These are phyloP conservation scores for Lycophotia porphyrea DNA, from an alignment of 2,888 invertebrate genomes.

Conservation along the genomic window DNA sequence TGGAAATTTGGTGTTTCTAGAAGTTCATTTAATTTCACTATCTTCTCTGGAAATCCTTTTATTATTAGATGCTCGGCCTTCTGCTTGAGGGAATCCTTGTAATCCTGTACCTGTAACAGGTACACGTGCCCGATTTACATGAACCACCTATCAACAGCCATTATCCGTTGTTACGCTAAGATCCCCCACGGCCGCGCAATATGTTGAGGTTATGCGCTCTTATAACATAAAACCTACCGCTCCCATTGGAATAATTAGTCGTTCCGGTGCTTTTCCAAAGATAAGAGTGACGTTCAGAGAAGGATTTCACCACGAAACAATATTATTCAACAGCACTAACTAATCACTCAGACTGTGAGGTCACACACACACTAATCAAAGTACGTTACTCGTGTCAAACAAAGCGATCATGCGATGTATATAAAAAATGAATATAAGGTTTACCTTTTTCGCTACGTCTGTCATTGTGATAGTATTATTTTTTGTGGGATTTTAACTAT, in stretches of 20 bases:
- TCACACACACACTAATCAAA: constrained; percentile 79
- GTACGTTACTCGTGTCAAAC: constrained; percentile 79
- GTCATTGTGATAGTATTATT: constrained; percentile 79
- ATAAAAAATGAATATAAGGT: constrained; percentile 58
- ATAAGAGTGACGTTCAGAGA: constrained; percentile 15
- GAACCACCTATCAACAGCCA: constrained; percentile 67
- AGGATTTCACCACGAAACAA: constrained; percentile 34
- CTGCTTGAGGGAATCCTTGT: constrained; percentile 96
- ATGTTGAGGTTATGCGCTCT: constrained; percentile 79
- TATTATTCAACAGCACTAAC: constrained; percentile 57
- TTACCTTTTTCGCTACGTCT: constrained; percentile 88
- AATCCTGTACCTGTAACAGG: constrained; percentile 94
- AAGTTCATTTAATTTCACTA: constrained; percentile 96
- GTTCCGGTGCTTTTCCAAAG: constrained; percentile 31
- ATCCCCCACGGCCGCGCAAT: constrained; percentile 69
- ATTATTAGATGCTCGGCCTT: constrained; percentile 97
- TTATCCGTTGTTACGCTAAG: constrained; percentile 58
- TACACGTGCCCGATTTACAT: constrained; percentile 64
- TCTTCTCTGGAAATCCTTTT: constrained; percentile 98
- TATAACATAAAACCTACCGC: constrained; percentile 69
- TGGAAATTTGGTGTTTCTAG: constrained; percentile 95
- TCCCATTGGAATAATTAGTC: constrained; percentile 64
- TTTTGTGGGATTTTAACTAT: constrained; percentile 61
- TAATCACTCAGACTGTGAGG: constrained; percentile 70
- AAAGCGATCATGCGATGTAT: constrained; percentile 63